Evolutionary conservation across 2,797 vertebrate genomes (phyloP).

Genomic region (Cossypha heuglini): DNA sequence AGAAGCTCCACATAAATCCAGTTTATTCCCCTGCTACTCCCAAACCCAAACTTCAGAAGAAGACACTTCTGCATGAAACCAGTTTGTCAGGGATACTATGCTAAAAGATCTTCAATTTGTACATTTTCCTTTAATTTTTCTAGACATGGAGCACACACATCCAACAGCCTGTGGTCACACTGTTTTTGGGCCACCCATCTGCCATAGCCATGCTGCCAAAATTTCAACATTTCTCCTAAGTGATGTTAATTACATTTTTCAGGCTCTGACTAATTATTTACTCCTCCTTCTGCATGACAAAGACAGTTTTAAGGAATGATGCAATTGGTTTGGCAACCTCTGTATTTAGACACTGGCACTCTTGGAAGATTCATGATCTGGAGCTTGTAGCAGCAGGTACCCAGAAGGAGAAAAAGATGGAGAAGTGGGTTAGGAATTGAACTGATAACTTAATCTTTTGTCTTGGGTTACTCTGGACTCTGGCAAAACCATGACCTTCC

Average conservation of each 20-base stretch:
- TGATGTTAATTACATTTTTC: not conserved
- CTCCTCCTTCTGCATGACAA: not conserved
- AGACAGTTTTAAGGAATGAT: not conserved
- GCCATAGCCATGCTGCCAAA: not conserved
- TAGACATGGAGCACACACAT: not conserved
- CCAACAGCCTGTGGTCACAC: fast-evolving
- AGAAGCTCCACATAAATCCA: not conserved
- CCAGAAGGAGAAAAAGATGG: not conserved
- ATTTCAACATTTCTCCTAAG: not conserved
- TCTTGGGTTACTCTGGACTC: not conserved
- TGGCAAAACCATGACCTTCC: not conserved
- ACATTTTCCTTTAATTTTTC: not conserved
- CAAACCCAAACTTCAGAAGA: not conserved
- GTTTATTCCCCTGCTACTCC: not conserved
- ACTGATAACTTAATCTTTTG: not conserved
- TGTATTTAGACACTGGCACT: not conserved
- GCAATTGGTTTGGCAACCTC: not conserved
- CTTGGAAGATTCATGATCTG: not conserved
- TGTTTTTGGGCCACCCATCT: not conserved
- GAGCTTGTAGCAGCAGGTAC: not conserved
- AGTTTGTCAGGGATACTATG: not conserved
- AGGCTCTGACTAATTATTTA: slow-evolving; percentile 9
- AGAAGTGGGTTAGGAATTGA: not conserved
- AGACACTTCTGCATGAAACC: not conserved
- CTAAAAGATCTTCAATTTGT: not conserved